Percentiles rank a stretch among this genome's conserved stretches.
Conservation (phyloP, 64 coral and sea anemone genomes). For the Pachyseris speciosa region DNA sequence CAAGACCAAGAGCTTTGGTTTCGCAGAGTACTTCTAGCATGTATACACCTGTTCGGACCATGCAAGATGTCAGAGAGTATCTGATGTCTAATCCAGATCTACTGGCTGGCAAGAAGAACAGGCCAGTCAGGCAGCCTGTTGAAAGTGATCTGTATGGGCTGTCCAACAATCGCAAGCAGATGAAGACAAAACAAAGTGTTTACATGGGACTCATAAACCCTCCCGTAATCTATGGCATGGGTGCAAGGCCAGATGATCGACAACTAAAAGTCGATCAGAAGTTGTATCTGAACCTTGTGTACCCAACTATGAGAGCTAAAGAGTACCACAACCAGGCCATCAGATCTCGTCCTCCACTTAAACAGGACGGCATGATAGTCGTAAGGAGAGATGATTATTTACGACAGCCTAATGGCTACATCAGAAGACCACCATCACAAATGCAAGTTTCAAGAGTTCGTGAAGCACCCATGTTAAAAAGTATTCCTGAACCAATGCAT, state of each 20-base stretch:
- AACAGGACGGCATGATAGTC: constrained; percentile 72
- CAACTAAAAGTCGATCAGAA: constrained; percentile 87
- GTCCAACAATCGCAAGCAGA: constrained; percentile 73
- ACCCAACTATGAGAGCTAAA: constrained; percentile 56
- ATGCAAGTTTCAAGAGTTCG: constrained; percentile 25
- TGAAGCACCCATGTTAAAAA: background rate
- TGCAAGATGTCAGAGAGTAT: constrained; percentile 80
- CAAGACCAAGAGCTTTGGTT: constrained; percentile 43
- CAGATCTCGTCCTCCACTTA: constrained; percentile 26
- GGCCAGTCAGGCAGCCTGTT: constrained; percentile 17
- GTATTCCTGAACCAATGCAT: background rate
- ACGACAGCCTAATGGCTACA: constrained; percentile 38
- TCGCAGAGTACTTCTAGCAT: constrained; percentile 48
- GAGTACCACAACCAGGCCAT: constrained; percentile 51
- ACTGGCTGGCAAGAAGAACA: constrained; percentile 72
- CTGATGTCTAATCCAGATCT: constrained; percentile 79
- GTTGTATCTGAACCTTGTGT: constrained; percentile 80
- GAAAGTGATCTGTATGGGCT: constrained; percentile 33
- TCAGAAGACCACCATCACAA: constrained; percentile 45
- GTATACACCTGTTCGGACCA: constrained; percentile 67
- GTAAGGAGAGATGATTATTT: constrained; percentile 72
- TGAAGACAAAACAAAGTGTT: constrained; percentile 89
- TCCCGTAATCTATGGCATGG: constrained; percentile 77
- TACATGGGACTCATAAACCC: constrained; percentile 85
- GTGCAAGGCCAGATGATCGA: constrained; percentile 40